These are phyloP conservation scores for Pycnomerus fuliginosus DNA, from an alignment of 2,888 invertebrate species.

Conservation along the genomic window DNA sequence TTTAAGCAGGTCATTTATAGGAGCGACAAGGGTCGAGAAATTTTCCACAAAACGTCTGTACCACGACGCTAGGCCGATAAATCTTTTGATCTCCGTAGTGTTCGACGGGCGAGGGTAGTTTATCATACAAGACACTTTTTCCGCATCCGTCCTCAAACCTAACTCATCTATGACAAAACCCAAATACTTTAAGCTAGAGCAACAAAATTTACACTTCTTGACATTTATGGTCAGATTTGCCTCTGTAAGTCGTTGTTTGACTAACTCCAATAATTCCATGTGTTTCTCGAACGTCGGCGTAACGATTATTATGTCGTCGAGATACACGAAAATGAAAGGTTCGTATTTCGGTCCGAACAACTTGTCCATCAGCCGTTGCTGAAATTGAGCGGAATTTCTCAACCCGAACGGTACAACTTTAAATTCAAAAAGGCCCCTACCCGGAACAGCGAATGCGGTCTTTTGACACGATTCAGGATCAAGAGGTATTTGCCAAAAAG, in stretches of 20 bases:
- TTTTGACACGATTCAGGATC: constrained; percentile 27
- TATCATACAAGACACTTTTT: constrained; percentile 9
- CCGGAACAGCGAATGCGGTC: constrained; percentile 38
- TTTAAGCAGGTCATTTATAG: constrained; percentile 20
- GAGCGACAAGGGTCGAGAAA: constrained; percentile 10
- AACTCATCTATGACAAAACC: constrained; percentile 2
- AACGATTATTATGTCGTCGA: constrained; percentile 5
- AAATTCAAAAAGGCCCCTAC: constrained; percentile 34
- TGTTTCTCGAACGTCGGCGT: constrained; percentile 3
- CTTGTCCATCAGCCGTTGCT: constrained; percentile 27
- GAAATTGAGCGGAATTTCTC: constrained; percentile 26
- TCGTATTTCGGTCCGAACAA: constrained; percentile 23
- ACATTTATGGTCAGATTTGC: constrained; percentile 6
- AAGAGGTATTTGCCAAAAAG: constrained; percentile 35
- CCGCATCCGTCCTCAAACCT: constrained; percentile 4
- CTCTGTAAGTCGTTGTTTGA: neutral
- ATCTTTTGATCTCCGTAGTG: constrained; percentile 14
- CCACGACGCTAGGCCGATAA: constrained; percentile 16
- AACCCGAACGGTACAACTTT: constrained; percentile 32
- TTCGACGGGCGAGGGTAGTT: constrained; percentile 21
- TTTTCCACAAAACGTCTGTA: constrained; percentile 18
- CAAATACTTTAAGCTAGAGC: neutral
- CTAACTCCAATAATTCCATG: too few relatives aligned
- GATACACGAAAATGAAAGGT: constrained; percentile 20
- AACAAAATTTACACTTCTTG: constrained; percentile 2